These are phyloP conservation scores for Drosophila putrida DNA, from an alignment of 2,888 invertebrate species.

Conservation along the genomic window DNA sequence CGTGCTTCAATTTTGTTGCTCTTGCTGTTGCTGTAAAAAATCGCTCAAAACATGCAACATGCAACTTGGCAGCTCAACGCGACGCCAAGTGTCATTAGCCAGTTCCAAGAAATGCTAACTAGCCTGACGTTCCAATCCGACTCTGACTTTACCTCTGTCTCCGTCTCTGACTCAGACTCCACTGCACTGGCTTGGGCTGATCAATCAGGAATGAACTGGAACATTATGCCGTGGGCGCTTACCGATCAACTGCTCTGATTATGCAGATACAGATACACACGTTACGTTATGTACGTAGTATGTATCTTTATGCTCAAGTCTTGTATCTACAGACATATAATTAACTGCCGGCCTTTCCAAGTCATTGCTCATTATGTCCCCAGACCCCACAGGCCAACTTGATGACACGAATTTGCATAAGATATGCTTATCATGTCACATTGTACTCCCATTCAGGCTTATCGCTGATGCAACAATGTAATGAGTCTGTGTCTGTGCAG, in stretches of 20 bases:
- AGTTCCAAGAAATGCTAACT: conserved; percentile 73
- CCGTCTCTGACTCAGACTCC: conserved; percentile 7
- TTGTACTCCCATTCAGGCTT: conserved; percentile 43
- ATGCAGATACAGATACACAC: conserved; percentile 51
- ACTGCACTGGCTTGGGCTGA: conserved; percentile 34
- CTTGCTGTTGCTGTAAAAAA: conserved; percentile 6
- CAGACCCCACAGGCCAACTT: conserved; percentile 64
- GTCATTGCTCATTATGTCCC: conserved; percentile 67
- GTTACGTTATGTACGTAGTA: neutral
- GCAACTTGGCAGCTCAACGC: conserved; percentile 47
- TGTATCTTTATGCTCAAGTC: conserved; percentile 41
- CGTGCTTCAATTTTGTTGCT: conserved; percentile 63
- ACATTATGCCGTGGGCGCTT: conserved; percentile 68
- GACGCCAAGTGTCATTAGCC: conserved; percentile 75
- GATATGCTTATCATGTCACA: conserved; percentile 63
- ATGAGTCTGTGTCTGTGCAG: conserved; percentile 10
- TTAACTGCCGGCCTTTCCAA: conserved; percentile 34
- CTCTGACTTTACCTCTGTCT: conserved; percentile 10
- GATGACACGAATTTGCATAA: conserved; percentile 72
- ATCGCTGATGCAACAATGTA: conserved; percentile 29
- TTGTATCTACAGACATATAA: conserved; percentile 39
- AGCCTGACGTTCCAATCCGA: conserved; percentile 61
- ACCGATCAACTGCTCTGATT: conserved; percentile 71
- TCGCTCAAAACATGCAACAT: conserved; percentile 57
- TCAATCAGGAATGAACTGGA: conserved; percentile 69